phyloP scores from a whole-genome alignment of 2,797 vertebrate species.

The Arrhamphus sclerolepis region DNA sequence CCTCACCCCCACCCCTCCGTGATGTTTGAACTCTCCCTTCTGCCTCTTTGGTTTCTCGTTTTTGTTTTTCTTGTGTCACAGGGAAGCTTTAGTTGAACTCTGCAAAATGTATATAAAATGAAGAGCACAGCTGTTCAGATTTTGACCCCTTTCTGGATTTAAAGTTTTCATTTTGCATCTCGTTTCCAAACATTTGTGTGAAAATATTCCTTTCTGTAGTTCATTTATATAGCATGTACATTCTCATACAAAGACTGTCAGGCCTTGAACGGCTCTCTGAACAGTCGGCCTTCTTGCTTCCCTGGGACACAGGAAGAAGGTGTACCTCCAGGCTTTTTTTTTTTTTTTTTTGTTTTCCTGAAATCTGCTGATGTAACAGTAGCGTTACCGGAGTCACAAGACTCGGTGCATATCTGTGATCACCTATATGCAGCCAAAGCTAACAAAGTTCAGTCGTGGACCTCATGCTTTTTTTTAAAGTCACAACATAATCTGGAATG shows the following conservation, averaged over 20 bases:
- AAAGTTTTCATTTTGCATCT: conserved; percentile 2
- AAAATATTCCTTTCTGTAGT: background rate
- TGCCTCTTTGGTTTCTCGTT: conserved; percentile 9
- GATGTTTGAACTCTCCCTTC: conserved; percentile 14
- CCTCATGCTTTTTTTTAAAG: conserved; percentile 16
- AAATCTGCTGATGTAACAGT: conserved; percentile 35
- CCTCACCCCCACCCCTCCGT: conserved; percentile 24
- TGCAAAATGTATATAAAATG: background rate
- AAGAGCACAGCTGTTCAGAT: background rate
- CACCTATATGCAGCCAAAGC: conserved; percentile 34
- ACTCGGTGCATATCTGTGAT: conserved; percentile 24
- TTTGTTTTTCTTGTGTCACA: conserved; percentile 18
- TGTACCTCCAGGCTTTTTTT: conserved; percentile 18
- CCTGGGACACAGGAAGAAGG: conserved; percentile 20
- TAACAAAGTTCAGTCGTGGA: conserved; percentile 17
- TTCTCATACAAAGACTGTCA: background rate
- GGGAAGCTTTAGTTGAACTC: conserved; percentile 21
- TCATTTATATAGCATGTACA: background rate
- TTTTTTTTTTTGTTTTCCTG: conserved; percentile 4
- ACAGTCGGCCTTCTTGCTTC: conserved; percentile 2
- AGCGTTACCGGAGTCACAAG: conserved; percentile 8
- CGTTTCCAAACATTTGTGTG: background rate
- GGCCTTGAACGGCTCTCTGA: conserved; percentile 1
- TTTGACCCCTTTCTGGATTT: background rate
- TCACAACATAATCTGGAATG: conserved; percentile 27